phyloP scores from a whole-genome alignment of 2,797 vertebrate species.

The Taenioides sp. region DNA sequence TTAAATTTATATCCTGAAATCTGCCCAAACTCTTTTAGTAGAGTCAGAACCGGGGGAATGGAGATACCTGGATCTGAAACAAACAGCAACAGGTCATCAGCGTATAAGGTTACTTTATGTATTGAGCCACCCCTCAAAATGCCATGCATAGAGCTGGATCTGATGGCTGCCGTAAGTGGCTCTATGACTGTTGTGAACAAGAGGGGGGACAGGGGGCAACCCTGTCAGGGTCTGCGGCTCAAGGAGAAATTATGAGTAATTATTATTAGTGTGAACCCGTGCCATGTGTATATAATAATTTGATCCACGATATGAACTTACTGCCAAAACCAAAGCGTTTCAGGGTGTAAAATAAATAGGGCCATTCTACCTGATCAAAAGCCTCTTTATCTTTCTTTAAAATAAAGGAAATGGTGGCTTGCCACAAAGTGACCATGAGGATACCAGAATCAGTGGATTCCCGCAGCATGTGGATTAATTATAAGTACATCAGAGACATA shows the following conservation, averaged over 20 bases:
- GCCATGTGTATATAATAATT: neutral
- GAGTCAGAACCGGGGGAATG: neutral
- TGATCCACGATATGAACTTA: neutral
- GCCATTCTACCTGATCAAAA: neutral
- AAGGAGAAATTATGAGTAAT: neutral
- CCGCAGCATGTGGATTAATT: no score
- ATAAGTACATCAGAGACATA: no score
- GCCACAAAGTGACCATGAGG: no score
- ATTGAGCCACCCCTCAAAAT: neutral
- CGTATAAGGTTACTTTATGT: neutral
- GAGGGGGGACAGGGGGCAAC: neutral
- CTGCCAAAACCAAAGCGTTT: neutral
- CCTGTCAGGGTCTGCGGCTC: neutral
- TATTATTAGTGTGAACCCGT: neutral
- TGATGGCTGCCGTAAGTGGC: neutral
- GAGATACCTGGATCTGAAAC: neutral
- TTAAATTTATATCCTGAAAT: neutral
- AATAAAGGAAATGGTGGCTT: no score
- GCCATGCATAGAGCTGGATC: neutral
- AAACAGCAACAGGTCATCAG: neutral
- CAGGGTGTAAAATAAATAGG: neutral
- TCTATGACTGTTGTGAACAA: neutral
- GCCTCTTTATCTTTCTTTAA: neutral
- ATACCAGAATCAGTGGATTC: no score
- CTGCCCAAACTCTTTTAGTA: neutral